Evolutionary conservation across 2,797 vertebrate genomes (phyloP), one percentile per base, ranked within the genome.

Genomic region (Margarornis squamiger): DNA sequence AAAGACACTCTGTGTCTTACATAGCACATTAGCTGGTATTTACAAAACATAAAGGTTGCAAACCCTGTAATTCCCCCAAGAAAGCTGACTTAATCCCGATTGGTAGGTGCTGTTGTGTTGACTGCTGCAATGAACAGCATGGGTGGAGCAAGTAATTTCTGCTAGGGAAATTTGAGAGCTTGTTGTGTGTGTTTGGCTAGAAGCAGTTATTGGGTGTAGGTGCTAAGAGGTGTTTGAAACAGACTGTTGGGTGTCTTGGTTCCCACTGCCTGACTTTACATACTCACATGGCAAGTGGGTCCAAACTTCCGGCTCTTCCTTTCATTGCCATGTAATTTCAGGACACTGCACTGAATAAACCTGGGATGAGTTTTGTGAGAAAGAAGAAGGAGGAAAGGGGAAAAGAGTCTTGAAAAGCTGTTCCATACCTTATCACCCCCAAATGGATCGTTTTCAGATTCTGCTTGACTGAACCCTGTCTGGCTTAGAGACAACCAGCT

Each of bases 101-200:
- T 72, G 85, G 85, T 79, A 72, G 88, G 4, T 78, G 76, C 82
- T 91, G 63, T 84, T 92, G 65, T 86, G 82, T 78, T 94, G 87
- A 43, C 54, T 83, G 58, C 82, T 88, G 85, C 81, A 91, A 41
- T 54, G 84, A 96, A 46, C 57, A 74, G 62, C 76, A 89, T 92
- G 95, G 92, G 94, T 96, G 95, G 95, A 95, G 91, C 82, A 92
- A 95, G 77, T 88, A 91, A 92, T 86, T 96, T 92, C 90, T 96
- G 73, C 41, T 91, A 92, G 79, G 91, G 94, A 95, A 92, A 95
- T 96, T 46, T 57, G 88, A 83, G 77, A 96, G 83, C 90, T 95
- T 75, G 75, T 93, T 96, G 70, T 94, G 73, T 93, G 34, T 59
- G 85, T 95, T 96, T 95, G 83, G 55, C 91, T 76, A 34, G 90